Evolutionary conservation across 2,888 invertebrate genomes (phyloP), one percentile per base, ranked within the genome.

Genomic region (Agrilus cyanescens): DNA sequence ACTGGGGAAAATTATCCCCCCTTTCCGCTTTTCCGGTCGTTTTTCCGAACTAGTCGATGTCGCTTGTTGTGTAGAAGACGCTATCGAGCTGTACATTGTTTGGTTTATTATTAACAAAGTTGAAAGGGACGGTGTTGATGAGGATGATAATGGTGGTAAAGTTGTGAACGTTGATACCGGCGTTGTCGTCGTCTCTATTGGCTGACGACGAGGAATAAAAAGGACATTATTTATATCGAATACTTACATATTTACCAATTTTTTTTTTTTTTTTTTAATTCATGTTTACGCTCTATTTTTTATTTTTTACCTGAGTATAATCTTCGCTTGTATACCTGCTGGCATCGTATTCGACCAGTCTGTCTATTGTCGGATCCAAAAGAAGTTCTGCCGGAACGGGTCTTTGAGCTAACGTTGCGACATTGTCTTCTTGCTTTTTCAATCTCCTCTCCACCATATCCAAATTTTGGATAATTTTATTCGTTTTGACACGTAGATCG

Each of bases 1-100:
- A 62, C 88, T 88, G 8, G 90, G 90, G 68, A 90, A 90, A 63
- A 90, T 89, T 55, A 90, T 80, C 45, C 86, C 85, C 32, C 86
- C 83, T 66, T 86, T 87, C 50, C 85, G 75, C 42, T 68, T 68
- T 36, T 68, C 67, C 2, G 55, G 45, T 20, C 62, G 53, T 43
- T 75, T 75, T 32, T 73, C 66, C 10, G 25, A 25, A 25, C 25
- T 10, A 3, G 25, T 25, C 25, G 10, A 25, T 25, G 25, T 25
- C 2, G 25, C 25, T 31, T 54, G 53, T 29, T 50, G 50, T 2
- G 53, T 53, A 12, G 55, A 45, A 12, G 53, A 44, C 40, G 63
- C 56, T 12, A 42, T 46, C 7, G 47, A 38, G 3, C 50, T 46
- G 10, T 48, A 47, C 30, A 47, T 49, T 40, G 43, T 40, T 46